Percentiles rank a stretch among this genome's conserved stretches.
Evolutionary conservation across 53 echinoderm and acorn worm species (phyloP).

Genomic region (Holothuria scabra): DNA sequence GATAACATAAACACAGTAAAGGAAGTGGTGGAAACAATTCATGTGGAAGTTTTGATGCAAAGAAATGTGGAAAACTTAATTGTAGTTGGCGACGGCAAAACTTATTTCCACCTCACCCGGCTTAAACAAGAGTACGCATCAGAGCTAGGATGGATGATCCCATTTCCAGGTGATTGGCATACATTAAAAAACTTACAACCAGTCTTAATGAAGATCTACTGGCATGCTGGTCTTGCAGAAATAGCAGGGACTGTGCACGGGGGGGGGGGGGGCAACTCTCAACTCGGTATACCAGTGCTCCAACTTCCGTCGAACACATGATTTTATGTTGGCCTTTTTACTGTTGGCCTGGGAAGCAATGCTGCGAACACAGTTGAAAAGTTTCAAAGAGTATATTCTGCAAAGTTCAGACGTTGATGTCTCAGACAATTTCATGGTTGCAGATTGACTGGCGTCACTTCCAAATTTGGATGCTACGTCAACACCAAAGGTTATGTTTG

Average conservation of each 20-base stretch:
- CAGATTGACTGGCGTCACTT: no score
- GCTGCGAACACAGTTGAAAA: background rate
- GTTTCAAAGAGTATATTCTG: background rate
- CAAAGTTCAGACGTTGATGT: no score
- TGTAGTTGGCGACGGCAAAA: conserved; percentile 48
- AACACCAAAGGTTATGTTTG: background rate
- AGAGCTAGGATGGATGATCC: conserved; percentile 12
- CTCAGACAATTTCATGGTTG: no score
- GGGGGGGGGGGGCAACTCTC: conserved; percentile 47
- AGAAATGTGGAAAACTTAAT: background rate
- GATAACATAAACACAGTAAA: conserved; percentile 48
- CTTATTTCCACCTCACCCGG: conserved; percentile 10
- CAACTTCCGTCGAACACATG: conserved; percentile 47
- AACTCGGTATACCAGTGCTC: conserved; percentile 20
- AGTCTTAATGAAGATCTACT: conserved; percentile 59
- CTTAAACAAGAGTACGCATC: conserved; percentile 32
- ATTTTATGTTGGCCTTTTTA: no score
- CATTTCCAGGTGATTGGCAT: conserved; percentile 57
- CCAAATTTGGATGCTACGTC: no score
- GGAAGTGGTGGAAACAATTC: background rate
- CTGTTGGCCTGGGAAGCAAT: conserved; percentile 47
- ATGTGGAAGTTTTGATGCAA: background rate
- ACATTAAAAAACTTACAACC: conserved; percentile 51
- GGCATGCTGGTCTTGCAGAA: conserved; percentile 53
- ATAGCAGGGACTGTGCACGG: conserved; percentile 42